Conservation (phyloP, 2,797 vertebrate species). For the Coluber constrictor region DNA sequence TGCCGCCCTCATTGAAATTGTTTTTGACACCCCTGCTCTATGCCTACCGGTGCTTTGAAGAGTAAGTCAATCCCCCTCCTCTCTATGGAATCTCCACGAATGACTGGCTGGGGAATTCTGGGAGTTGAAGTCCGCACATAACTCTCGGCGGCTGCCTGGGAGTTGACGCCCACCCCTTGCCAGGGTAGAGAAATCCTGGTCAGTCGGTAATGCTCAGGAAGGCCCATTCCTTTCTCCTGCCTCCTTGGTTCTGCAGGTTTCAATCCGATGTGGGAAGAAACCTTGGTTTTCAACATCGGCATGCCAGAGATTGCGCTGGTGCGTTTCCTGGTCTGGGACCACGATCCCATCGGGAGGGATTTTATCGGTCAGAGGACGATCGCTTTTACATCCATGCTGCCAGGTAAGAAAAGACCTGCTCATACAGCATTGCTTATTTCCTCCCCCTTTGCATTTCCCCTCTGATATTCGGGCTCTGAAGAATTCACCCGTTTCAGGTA, state of each 20-base stretch:
- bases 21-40: too few relatives aligned
- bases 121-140: background rate
- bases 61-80: too few relatives aligned
- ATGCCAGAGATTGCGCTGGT: slow-evolving; percentile 91
- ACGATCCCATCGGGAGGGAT: slow-evolving; percentile 95
- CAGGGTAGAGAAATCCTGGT: too few relatives aligned
- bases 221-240: background rate
- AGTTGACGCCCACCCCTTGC: background rate
- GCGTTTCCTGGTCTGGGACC: slow-evolving; percentile 97
- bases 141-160: background rate
- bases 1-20: too few relatives aligned
- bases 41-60: too few relatives aligned
- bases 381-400: slow-evolving; percentile 93
- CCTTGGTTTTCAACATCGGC: slow-evolving; percentile 88
- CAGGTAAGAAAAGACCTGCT: slow-evolving; percentile 73
- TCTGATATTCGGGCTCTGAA: background rate
- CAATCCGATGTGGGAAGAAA: slow-evolving; percentile 99
- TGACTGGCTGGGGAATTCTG: background rate
- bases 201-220: too few relatives aligned
- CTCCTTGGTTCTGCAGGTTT: slow-evolving; percentile 75
- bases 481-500: background rate
- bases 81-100: too few relatives aligned
- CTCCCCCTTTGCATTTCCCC: background rate
- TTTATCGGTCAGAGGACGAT: slow-evolving; percentile 96
- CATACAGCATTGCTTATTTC: too few relatives aligned